Evolutionary conservation across 1,140 invertebrate genomes (phyloP), one percentile per base, ranked within the genome.

Genomic region (Triops longicaudatus): DNA sequence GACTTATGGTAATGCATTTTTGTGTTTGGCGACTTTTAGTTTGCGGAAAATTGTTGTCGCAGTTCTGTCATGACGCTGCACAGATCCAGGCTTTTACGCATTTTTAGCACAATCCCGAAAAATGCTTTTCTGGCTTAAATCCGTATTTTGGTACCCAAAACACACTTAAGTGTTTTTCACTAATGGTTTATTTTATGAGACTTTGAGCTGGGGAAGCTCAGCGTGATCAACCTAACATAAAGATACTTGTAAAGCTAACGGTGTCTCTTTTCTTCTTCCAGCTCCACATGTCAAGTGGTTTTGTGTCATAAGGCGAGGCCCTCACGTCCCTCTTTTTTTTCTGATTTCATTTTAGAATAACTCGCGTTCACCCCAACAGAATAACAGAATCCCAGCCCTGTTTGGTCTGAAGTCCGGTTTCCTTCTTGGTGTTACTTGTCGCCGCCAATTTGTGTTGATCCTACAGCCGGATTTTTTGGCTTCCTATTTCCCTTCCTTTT

Each of bases 391-490:
- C 50, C 50, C 50, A 22, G 14, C 50, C 50, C 50, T 63, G 50
- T 63, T 63, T n/a, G 50, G 50, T 63, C 22, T 22, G 10, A 63
- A 63, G 50, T 63, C 50, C 50, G 50, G 50, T 63, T 63, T 63
- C 50, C 17, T 63, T 63, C 10, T 63, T 63, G 50, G 50, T 63
- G 50, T 63, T 63, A 63, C 50, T 63, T 63, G 50, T 63, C 50
- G 50, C 50, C 50, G 50, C 50, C 50, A 63, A 63, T 63, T 63
- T 63, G 22, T 63, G 50, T 63, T 63, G 50, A 63, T 63, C 50
- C 50, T 63, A 63, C 50, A 63, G 50, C 50, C 17, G 50, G 50
- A 63, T 63, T 63, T 63, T 63, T 63, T 63, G 50, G 50, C 17
- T 22, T 63, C 14, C 14, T 63, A 63, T 63, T 63, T 22, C 50